Evolutionary conservation across 2,888 invertebrate species (phyloP), one percentile per base, ranked within the genome.

Genomic region (Lamproptera curius): DNA sequence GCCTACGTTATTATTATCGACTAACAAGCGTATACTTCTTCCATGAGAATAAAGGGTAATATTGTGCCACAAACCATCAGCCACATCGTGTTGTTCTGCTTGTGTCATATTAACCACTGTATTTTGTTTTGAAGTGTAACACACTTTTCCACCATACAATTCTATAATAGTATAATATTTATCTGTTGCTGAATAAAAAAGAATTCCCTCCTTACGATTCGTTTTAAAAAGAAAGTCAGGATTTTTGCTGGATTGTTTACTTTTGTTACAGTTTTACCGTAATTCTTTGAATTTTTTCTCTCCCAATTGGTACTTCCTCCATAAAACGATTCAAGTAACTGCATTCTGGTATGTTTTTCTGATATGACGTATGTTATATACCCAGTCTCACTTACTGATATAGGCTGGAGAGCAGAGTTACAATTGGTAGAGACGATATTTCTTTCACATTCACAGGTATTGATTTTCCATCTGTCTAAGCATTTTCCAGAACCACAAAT

Each of bases 11-110:
- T 78, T 78, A 15, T 89, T 91, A 69, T 97, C 95, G 2, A 97
- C 82, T 33, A 93, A 77, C 14, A 97, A 70, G 50, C 92, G 90
- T 26, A 97, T 87, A 5, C 92, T 92, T 51, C 94, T 89, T 17
- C 92, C 91, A 34, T 91, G 89, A 0, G 94, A 91, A 48, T 91
- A 88, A 35, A 98, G 76, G 0, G 95, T 95, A 2, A 97, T 84
- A 67, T 95, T 96, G 71, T 97, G 97, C 97, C 97, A 97, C 42
- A 89, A 89, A 2, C 97, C 97, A 81, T 97, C 96, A 9, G 92
- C 89, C 1, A 97, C 82, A 38, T 85, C 84, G 36, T 77, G 83
- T 34, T 90, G 88, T 55, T 91, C 89, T 1, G 88, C 72, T 51
- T 93, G 91, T 1, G 93, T 95, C 94, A 97, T 95, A 66, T 96